These are phyloP conservation scores for Drosophila jambulina DNA, from an alignment of 1,140 invertebrate genomes.

Conservation along the genomic window DNA sequence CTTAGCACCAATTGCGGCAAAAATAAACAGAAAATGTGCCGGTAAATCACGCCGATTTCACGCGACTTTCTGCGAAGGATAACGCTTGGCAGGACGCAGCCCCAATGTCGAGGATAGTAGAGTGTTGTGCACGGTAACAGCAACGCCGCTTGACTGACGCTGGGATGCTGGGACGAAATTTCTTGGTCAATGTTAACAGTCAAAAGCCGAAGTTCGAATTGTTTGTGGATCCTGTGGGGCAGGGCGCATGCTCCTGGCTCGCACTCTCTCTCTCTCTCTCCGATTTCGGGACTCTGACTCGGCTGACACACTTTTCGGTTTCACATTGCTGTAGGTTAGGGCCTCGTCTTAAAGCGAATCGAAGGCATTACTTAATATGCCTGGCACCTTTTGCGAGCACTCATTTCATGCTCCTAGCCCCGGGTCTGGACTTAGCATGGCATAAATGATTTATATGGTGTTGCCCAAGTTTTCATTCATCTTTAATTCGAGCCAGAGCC, in stretches of 20 bases:
- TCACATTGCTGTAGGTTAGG: slow-evolving; percentile 77
- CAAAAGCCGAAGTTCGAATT: slow-evolving; percentile 61
- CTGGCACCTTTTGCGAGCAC: slow-evolving; percentile 58
- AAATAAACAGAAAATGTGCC: slow-evolving; percentile 44
- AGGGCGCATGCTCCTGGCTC: slow-evolving; percentile 49
- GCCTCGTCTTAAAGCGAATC: slow-evolving; percentile 54
- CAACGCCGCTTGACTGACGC: slow-evolving; percentile 75
- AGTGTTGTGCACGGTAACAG: slow-evolving; percentile 79
- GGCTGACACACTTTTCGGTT: slow-evolving; percentile 70
- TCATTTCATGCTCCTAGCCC: slow-evolving; percentile 32
- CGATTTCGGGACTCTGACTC: slow-evolving; percentile 19
- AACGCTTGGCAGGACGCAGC: slow-evolving; percentile 3
- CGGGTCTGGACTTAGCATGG: slow-evolving; percentile 62
- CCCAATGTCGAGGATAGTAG: slow-evolving; percentile 25
- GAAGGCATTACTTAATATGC: slow-evolving; percentile 74
- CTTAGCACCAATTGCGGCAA: slow-evolving; percentile 38
- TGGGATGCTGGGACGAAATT: slow-evolving; percentile 65
- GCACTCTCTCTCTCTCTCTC: slow-evolving; percentile 9
- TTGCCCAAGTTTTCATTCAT: slow-evolving; percentile 70
- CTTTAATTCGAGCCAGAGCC: slow-evolving; percentile 57
- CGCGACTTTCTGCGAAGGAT: slow-evolving; percentile 22
- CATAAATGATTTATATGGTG: slow-evolving; percentile 78
- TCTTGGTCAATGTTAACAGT: slow-evolving; percentile 78
- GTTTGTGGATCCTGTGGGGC: slow-evolving; percentile 62
- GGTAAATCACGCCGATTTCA: slow-evolving; percentile 54